Evolutionary conservation across 1,140 invertebrate species (phyloP).

Genomic region (Heliothis subflexa): DNA sequence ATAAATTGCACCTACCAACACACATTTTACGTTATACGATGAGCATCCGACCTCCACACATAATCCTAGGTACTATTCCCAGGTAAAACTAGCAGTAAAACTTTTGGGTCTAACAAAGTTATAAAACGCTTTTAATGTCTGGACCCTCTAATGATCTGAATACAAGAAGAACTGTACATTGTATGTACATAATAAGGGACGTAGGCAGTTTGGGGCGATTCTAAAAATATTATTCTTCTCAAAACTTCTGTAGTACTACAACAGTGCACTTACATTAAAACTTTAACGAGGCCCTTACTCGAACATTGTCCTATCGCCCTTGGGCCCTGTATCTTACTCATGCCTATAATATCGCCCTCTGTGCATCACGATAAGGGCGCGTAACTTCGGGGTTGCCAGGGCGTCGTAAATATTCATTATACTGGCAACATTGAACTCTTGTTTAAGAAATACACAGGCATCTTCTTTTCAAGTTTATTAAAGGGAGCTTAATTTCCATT

Average conservation of each 20-base stretch:
- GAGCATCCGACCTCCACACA: no score
- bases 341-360: constrained; percentile 54
- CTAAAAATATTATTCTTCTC: no score
- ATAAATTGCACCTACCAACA: no score
- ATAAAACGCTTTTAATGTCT: no score
- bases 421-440: constrained; percentile 55
- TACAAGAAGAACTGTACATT: no score
- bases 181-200: no score
- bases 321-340: constrained; percentile 42
- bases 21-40: no score
- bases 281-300: constrained; percentile 37
- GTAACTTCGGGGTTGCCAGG: constrained; percentile 49
- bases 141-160: no score
- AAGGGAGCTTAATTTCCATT: constrained; percentile 44
- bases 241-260: constrained; percentile 1
- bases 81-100: no score
- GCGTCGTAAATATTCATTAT: constrained; percentile 64
- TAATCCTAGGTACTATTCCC: no score
- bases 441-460: constrained; percentile 54
- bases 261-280: constrained; percentile 37
- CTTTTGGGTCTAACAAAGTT: no score
- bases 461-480: constrained; percentile 46
- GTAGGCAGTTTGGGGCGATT: no score
- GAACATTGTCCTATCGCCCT: constrained; percentile 43
- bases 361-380: constrained; percentile 58